Percentiles rank a stretch among this genome's conserved stretches.
phyloP scores from a whole-genome alignment of 2,113 vertebrate genomes.

The Chionodraco myersi region DNA sequence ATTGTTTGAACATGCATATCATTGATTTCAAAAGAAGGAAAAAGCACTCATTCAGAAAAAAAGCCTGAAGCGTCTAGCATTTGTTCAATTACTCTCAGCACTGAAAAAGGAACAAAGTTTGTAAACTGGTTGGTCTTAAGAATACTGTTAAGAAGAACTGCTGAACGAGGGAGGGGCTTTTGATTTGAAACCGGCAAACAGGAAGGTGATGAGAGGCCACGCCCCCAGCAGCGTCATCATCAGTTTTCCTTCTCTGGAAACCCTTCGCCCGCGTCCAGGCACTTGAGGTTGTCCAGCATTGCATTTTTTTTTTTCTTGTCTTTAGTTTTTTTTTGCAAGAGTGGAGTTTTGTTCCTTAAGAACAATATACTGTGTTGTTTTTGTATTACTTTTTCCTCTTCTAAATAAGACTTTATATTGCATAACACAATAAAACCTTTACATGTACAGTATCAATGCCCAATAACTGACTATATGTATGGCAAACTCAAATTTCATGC shows the following conservation, averaged over 20 bases:
- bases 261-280: constrained; percentile 79
- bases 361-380: constrained; percentile 67
- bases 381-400: constrained; percentile 75
- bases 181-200: constrained; percentile 62
- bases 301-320: constrained; percentile 45
- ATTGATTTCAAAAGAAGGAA: constrained; percentile 59
- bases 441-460: constrained; percentile 94
- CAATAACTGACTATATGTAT: constrained; percentile 89
- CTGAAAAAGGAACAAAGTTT: constrained; percentile 40
- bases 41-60: constrained; percentile 56
- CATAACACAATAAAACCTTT: constrained; percentile 87
- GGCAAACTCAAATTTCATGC: constrained; percentile 92
- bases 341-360: constrained; percentile 48
- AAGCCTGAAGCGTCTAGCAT: constrained; percentile 44
- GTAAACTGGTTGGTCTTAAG: constrained; percentile 72
- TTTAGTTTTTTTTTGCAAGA: constrained; percentile 53
- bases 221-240: constrained; percentile 49
- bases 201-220: constrained; percentile 46
- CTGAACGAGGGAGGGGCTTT: constrained; percentile 57
- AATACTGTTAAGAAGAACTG: constrained; percentile 77
- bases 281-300: constrained; percentile 85
- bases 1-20: constrained; percentile 69
- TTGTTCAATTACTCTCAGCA: constrained; percentile 66
- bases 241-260: constrained; percentile 80
- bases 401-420: constrained; percentile 87